Base-by-base conservation (phyloP, 2,113 vertebrate species). In the Lethenteron reissneri region DNA sequence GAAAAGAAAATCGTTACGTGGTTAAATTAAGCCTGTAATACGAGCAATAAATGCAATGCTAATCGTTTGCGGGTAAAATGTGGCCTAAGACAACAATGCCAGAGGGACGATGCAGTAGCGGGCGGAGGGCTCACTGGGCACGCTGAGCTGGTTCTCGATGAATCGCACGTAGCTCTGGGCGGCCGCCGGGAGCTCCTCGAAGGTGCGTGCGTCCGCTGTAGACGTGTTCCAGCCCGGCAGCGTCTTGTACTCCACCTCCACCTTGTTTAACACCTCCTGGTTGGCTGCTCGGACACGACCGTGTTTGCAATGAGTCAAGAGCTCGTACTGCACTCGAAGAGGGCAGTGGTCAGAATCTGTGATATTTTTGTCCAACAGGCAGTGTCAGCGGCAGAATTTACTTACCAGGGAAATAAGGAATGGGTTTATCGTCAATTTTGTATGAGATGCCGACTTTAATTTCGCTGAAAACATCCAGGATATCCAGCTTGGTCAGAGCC, bases 361-460 rank as follows among this genome's bases (percentile, higher is more conserved):
- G 41, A 41, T 41, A 41, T 41, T 41, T 41, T 41, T 41, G 41
- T 41, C 60, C 60, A 64, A 64, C 60, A 19, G 60, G 14, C 60
- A 64, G 14, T 64, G 60, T 14, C 17, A 19, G 60, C 17, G 60
- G 60, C 60, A 64, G 60, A 19, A 64, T 64, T 64, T 64, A 19
- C 76, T 75, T 82, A 99, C 94, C 94, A 85, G 94, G 94, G 76
- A 99, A 92, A 82, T 97, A 81, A 83, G 92, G 90, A 87, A 97
- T 95, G 72, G 77, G 78, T 82, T 95, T 82, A 75, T 82, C 81
- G 79, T 88, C 79, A 73, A 95, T 80, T 79, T 86, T 92, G 80
- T 99, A 99, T 1, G 85, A 85, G 75, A 92, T 77, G 57, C 90
- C 89, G 76, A 99, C 82, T 87, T 94, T 91, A 75, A 99, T 94